Conservation (phyloP, 2,888 invertebrate species). For the Drosophila formosana region DNA sequence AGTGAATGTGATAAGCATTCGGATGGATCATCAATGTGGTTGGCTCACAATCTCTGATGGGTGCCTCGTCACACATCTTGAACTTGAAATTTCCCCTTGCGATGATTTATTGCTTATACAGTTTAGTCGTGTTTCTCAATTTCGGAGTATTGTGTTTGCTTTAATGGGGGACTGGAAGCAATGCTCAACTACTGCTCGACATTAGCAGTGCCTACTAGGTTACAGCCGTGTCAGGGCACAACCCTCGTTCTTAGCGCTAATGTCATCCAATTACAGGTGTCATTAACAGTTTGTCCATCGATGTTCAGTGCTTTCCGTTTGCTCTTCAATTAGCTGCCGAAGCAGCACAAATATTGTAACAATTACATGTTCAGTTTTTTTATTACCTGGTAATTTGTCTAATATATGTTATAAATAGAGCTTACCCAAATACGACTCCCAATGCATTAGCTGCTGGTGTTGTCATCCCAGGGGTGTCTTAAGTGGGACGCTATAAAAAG, state of each 20-base stretch:
- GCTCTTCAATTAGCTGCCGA: conserved; percentile 66
- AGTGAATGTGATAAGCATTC: conserved; percentile 80
- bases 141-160: conserved; percentile 4
- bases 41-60: conserved; percentile 75
- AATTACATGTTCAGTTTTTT: conserved; percentile 71
- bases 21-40: conserved; percentile 69
- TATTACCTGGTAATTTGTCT: conserved; percentile 79
- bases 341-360: conserved; percentile 69
- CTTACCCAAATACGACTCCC: conserved; percentile 52
- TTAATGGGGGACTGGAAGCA: not conserved
- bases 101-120: conserved; percentile 2
- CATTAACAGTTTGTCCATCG: conserved; percentile 76
- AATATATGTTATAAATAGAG: conserved; percentile 72
- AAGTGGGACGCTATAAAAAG: conserved; percentile 6
- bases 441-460: conserved; percentile 54
- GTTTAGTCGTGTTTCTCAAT: conserved; percentile 3
- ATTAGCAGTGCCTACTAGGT: conserved; percentile 37
- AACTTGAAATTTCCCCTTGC: not conserved
- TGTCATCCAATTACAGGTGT: conserved; percentile 81
- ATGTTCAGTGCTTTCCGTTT: conserved; percentile 55
- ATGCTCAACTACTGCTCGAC: not conserved
- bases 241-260: conserved; percentile 54
- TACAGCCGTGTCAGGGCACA: conserved; percentile 8
- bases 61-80: conserved; percentile 56
- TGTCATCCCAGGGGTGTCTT: conserved; percentile 11